Conservation (phyloP, 2,113 vertebrate genomes). For the Mus pahari region DNA sequence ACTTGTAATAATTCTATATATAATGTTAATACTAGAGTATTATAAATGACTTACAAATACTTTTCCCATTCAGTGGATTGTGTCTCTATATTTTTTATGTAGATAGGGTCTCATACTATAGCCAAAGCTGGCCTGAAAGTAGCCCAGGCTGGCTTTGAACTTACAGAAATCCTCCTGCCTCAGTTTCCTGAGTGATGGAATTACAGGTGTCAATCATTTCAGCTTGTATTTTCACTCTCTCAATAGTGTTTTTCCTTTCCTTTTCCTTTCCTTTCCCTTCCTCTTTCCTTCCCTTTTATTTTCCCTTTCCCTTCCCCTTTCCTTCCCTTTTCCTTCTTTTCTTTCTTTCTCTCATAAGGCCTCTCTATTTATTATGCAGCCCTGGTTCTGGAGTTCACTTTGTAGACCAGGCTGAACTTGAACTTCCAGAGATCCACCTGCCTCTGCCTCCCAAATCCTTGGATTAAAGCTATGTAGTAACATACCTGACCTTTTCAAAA, state of each 20-base stretch:
- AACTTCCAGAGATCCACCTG: background rate
- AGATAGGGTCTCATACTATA: background rate
- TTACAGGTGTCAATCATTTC: background rate
- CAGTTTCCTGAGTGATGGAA: background rate
- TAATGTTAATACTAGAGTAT: background rate
- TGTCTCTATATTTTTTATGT: background rate
- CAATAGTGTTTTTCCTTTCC: background rate
- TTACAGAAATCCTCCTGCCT: background rate
- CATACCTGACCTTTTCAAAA: background rate
- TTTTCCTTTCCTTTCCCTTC: background rate
- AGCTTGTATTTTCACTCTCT: background rate
- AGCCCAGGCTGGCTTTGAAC: background rate
- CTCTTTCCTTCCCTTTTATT: too few species aligned
- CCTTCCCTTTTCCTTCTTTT: background rate
- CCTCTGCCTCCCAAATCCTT: background rate
- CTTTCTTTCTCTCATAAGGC: background rate
- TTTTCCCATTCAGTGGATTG: background rate
- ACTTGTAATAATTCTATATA: conserved; percentile 18
- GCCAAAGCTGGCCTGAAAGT: background rate
- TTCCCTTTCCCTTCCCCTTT: background rate
- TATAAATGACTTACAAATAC: background rate
- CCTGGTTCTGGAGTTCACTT: background rate
- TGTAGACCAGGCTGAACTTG: background rate
- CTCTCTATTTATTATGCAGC: background rate
- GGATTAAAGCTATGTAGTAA: background rate